Conservation (phyloP, 2,888 invertebrate genomes). For the Morpho achilles region DNA sequence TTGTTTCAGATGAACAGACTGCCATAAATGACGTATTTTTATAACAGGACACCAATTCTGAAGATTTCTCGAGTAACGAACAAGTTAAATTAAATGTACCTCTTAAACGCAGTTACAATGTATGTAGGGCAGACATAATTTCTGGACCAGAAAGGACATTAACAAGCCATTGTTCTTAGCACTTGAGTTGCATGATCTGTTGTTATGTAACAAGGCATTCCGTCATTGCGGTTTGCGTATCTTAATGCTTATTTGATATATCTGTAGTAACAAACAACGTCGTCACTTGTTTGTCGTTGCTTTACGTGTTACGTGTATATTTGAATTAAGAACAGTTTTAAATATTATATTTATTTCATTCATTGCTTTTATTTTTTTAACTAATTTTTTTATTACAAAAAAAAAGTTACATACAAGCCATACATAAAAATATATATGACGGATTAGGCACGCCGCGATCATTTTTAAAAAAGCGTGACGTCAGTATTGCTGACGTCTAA, state of each 20-base stretch:
- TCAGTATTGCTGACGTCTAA: too few species aligned
- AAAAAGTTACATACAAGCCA: too few species aligned
- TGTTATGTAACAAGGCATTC: slow-evolving; percentile 29
- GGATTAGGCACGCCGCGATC: too few species aligned
- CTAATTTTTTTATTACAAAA: too few species aligned
- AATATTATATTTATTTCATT: too few species aligned
- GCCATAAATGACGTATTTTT: too few species aligned
- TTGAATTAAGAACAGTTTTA: neutral
- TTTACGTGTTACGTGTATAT: neutral
- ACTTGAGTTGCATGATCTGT: slow-evolving; percentile 25
- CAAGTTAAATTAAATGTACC: slow-evolving; percentile 3
- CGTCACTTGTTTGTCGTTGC: slow-evolving; percentile 9
- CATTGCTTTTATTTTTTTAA: too few species aligned
- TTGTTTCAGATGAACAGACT: too few species aligned
- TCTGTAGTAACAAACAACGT: slow-evolving; percentile 20
- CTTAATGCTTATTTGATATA: slow-evolving; percentile 24
- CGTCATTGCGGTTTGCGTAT: slow-evolving; percentile 24
- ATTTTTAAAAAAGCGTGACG: too few species aligned
- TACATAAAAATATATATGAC: too few species aligned
- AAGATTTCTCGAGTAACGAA: neutral
- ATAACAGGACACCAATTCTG: too few species aligned
- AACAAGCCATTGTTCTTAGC: slow-evolving; percentile 54
- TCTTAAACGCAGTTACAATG: slow-evolving; percentile 10
- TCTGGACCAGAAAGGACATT: slow-evolving; percentile 72
- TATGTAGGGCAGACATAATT: slow-evolving; percentile 64